Evolutionary conservation across 2,797 vertebrate species (phyloP), one percentile per base, ranked within the genome.

Genomic region (Micropoecilia bifurca): DNA sequence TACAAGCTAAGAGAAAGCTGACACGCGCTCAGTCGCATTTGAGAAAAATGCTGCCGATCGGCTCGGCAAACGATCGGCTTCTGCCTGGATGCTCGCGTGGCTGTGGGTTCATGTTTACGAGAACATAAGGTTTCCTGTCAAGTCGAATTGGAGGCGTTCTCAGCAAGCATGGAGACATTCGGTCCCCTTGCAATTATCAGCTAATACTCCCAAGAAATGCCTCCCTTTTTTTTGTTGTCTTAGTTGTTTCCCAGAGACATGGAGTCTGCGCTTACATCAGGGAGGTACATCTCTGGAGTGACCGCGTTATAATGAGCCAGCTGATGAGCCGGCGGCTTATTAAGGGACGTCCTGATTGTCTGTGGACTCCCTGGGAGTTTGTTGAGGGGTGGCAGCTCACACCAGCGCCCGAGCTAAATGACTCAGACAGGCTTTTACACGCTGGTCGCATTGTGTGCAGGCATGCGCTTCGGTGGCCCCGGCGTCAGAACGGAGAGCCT

Each of bases 121-220:
- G 73, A 75, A 13, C 41, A 1, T n/a, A 5, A 18, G 6, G 18
- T 68, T 79, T 33, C 36, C 28, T n/a, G 2, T 77, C 2, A 36
- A 43, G 2, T 8, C 63, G 48, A 28, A 71, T 71, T 71, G 41
- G 25, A 71, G 68, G 16, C 43, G 12, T 10, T n/a, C 13, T 41
- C 76, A 75, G 71, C 14, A 48, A 55, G 59, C 45, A 75, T 57
- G 69, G 88, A 87, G 53, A 82, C 87, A 77, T 88, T 74, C 78
- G 89, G 89, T 88, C 90, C 85, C 83, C 71, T 91, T 85, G 71
- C 94, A 91, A 95, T 93, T 93, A 94, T 91, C 91, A 88, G 84
- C 84, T 83, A 77, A 87, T 88, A 86, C 85, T 86, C 66, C 61
- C 79, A 83, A 84, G 84, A 79, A 80, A 84, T 82, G 61, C 20